Evolutionary conservation across 2,888 invertebrate species (phyloP).

Genomic region (Nomada ruficornis): DNA sequence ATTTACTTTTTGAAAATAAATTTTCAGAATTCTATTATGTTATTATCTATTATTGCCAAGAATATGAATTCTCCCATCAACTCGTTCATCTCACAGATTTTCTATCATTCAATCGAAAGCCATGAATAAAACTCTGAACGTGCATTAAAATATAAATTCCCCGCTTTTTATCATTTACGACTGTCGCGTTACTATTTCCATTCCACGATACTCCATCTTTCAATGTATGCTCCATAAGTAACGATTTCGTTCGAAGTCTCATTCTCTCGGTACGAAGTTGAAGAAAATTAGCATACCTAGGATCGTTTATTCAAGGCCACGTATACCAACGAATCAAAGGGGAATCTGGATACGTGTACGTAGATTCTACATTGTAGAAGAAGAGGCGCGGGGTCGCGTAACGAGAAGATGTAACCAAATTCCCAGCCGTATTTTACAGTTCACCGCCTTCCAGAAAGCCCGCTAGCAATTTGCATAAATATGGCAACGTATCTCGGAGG

Average conservation of each 20-base stretch:
- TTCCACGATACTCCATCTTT: not conserved
- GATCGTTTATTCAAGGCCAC: slow-evolving; percentile 22
- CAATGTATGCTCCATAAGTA: not conserved
- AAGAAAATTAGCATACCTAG: slow-evolving; percentile 20
- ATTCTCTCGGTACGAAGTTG: slow-evolving; percentile 12
- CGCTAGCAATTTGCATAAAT: slow-evolving; percentile 78
- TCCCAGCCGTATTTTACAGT: slow-evolving; percentile 74
- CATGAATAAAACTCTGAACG: not conserved
- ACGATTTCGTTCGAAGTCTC: slow-evolving; percentile 10
- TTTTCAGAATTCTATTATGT: too few species aligned
- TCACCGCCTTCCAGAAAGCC: slow-evolving; percentile 67
- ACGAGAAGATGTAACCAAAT: slow-evolving; percentile 73
- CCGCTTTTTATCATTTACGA: not conserved
- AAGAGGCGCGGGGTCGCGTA: slow-evolving; percentile 36
- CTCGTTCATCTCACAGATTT: too few species aligned
- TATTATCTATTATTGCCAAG: too few species aligned
- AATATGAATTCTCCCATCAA: too few species aligned
- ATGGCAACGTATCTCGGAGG: slow-evolving; percentile 53
- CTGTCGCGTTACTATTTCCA: not conserved
- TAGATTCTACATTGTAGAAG: not conserved
- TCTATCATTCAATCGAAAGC: too few species aligned
- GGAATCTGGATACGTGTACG: slow-evolving; percentile 43
- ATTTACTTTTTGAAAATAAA: too few species aligned
- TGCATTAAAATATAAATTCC: not conserved
- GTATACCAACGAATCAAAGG: slow-evolving; percentile 38